Conservation (phyloP, 2,113 vertebrate genomes). For the Chionis minor region DNA sequence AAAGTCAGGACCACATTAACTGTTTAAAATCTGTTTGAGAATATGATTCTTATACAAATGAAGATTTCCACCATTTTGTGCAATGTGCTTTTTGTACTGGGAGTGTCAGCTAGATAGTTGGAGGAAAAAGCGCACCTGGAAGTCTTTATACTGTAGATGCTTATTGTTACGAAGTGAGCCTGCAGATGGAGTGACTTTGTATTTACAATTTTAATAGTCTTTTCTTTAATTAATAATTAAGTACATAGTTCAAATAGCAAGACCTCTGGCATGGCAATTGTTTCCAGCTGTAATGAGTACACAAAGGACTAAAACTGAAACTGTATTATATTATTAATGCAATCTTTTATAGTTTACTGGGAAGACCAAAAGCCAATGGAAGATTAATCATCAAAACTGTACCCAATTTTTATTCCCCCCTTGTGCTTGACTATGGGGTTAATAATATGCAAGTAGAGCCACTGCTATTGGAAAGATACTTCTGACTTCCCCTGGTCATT, state of each 20-base stretch:
- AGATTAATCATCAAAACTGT: neutral
- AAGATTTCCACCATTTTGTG: neutral
- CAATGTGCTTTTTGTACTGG: neutral
- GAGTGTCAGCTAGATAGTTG: neutral
- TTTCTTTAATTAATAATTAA: neutral
- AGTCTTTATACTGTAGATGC: neutral
- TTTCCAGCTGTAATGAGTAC: neutral
- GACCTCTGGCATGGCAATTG: neutral
- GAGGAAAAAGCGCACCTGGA: neutral
- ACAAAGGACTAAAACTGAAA: neutral
- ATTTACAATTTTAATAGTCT: neutral
- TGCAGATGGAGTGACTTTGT: neutral
- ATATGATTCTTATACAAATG: neutral
- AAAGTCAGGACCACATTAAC: neutral
- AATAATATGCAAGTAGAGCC: neutral
- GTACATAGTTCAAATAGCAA: neutral
- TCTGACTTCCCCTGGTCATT: neutral
- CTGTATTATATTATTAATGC: neutral
- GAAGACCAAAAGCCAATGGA: neutral
- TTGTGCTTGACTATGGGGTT: neutral
- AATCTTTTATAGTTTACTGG: neutral
- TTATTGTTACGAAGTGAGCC: neutral
- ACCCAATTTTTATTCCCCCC: neutral
- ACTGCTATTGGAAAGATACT: slow-evolving; percentile 4
- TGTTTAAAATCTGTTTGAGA: neutral